Conservation (phyloP, 2,113 vertebrate species). For the Pithys albifrons region DNA sequence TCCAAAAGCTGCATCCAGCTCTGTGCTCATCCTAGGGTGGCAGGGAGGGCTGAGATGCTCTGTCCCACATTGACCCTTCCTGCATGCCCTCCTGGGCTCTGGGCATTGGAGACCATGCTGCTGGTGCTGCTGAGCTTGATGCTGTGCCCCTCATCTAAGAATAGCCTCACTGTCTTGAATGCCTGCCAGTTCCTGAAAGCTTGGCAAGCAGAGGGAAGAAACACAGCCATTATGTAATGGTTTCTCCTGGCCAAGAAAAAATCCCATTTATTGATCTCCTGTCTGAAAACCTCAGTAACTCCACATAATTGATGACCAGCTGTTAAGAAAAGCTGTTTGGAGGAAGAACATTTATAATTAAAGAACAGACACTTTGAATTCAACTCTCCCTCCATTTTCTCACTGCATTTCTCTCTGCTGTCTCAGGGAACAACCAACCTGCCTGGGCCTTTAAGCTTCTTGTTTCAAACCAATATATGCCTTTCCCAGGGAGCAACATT, state of each 20-base stretch:
- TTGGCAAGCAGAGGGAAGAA: neutral
- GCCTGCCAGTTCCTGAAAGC: slow-evolving; percentile 23
- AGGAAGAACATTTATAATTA: slow-evolving; percentile 68
- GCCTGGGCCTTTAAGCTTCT: slow-evolving; percentile 18
- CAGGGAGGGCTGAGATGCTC: neutral
- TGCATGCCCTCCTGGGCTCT: neutral
- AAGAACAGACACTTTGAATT: slow-evolving; percentile 52
- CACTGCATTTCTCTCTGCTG: neutral
- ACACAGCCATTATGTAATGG: slow-evolving; percentile 64
- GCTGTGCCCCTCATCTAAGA: neutral
- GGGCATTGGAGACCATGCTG: neutral
- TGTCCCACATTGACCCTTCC: neutral
- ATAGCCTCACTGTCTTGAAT: neutral
- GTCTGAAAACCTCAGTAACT: slow-evolving; percentile 58
- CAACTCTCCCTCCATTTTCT: slow-evolving; percentile 43
- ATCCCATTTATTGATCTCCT: slow-evolving; percentile 62
- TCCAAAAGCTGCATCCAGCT: neutral
- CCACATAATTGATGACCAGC: slow-evolving; percentile 59
- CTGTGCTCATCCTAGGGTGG: fast-evolving
- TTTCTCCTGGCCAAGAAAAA: slow-evolving; percentile 52
- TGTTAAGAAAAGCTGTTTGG: slow-evolving; percentile 66
- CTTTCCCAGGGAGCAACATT: neutral
- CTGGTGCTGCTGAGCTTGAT: neutral
- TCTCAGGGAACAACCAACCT: neutral
- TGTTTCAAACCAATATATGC: neutral